These are phyloP conservation scores for Myotis pilosus DNA, from an alignment of 2,797 vertebrate species.

Conservation along the genomic window DNA sequence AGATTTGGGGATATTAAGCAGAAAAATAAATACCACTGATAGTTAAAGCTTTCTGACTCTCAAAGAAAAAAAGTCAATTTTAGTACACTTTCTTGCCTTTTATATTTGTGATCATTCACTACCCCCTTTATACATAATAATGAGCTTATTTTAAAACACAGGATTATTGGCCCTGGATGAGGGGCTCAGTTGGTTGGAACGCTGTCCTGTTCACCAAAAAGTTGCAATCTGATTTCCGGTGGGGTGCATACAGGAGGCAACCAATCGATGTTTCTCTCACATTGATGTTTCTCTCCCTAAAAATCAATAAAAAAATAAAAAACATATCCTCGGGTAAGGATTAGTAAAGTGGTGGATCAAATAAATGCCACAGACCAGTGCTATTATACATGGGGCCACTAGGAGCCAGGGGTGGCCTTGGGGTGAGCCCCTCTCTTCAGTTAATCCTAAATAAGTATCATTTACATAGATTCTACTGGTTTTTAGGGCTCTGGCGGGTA, in stretches of 20 bases:
- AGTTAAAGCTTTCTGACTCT: neutral
- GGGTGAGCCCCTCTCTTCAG: neutral
- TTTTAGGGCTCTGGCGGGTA: neutral
- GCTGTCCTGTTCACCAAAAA: neutral
- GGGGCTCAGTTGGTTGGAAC: neutral
- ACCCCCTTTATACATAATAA: neutral
- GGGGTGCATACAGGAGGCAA: neutral
- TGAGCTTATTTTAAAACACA: constrained; percentile 14
- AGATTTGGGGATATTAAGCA: neutral
- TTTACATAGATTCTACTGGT: neutral
- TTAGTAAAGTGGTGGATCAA: neutral
- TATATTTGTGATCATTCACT: neutral
- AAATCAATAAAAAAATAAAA: neutral
- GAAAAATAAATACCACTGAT: neutral
- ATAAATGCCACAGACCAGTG: neutral
- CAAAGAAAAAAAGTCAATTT: neutral
- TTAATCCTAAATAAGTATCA: neutral
- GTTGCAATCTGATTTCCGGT: neutral
- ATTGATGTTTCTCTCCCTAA: neutral
- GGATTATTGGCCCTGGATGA: neutral
- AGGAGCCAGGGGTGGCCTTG: neutral
- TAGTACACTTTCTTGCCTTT: neutral
- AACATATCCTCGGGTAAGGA: neutral
- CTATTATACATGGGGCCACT: neutral
- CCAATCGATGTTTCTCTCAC: neutral